A percentile compares a stretch with the other conserved stretches of the same genome.
Evolutionary conservation across 2,797 vertebrate species (phyloP).

Genomic region (Esox masquinongy): DNA sequence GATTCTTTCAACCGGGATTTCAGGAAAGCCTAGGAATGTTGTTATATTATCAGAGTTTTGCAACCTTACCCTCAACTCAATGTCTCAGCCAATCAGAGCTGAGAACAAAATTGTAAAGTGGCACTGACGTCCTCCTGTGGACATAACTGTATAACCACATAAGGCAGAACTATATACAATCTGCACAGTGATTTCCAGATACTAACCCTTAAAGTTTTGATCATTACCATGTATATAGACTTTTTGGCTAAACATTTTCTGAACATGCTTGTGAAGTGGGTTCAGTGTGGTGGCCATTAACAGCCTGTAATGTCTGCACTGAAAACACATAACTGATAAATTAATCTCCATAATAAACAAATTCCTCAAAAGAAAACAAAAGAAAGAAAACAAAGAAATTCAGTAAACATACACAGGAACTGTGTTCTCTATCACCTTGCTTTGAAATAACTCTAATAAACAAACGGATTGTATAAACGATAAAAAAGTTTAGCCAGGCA

Average conservation of each 20-base stretch:
- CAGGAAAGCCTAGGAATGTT: no score
- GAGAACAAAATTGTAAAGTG: background rate
- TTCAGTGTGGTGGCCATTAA: background rate
- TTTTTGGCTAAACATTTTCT: background rate
- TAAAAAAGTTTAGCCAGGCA: conserved; percentile 72
- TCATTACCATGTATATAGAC: background rate
- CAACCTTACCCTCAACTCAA: background rate
- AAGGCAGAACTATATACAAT: background rate
- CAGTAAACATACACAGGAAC: conserved; percentile 1
- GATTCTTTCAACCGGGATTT: no score
- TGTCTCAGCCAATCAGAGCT: background rate
- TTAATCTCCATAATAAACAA: background rate
- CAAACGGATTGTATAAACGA: conserved; percentile 42
- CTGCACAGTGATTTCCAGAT: background rate
- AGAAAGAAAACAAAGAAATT: background rate
- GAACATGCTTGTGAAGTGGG: background rate
- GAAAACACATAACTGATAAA: background rate
- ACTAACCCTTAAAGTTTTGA: background rate
- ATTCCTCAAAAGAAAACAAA: conserved; percentile 22
- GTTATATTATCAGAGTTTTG: no score
- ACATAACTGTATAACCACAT: background rate
- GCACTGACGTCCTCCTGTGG: background rate
- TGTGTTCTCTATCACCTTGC: conserved; percentile 32
- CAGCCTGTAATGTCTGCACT: background rate
- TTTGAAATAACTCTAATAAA: conserved; percentile 37